A percentile compares a stretch with the other conserved stretches of the same genome.
These are phyloP conservation scores for Muschampia plurimacula DNA, from an alignment of 2,888 invertebrate genomes.

Conservation along the genomic window DNA sequence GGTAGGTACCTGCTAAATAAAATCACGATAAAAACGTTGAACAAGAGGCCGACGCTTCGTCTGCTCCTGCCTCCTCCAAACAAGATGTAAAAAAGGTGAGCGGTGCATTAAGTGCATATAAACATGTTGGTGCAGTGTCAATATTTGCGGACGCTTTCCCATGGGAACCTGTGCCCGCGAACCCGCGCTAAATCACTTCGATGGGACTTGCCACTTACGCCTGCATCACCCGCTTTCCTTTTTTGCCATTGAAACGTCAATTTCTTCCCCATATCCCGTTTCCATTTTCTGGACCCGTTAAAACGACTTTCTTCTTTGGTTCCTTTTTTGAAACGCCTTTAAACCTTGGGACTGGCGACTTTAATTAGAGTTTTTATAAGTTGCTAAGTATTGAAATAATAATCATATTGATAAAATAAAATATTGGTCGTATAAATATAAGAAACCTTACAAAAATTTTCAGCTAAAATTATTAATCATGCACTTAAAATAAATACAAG, in stretches of 20 bases:
- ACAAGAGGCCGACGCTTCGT: constrained; percentile 78
- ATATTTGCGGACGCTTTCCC: constrained; percentile 83
- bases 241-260: constrained; percentile 82
- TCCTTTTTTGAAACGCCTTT: constrained; percentile 28
- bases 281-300: constrained; percentile 26
- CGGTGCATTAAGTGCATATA: constrained; percentile 85
- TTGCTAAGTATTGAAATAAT: too few species aligned
- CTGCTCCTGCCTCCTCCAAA: constrained; percentile 79
- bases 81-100: constrained; percentile 82
- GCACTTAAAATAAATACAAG: constrained; percentile 3
- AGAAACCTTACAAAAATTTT: too few species aligned
- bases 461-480: neutral
- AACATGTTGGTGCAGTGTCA: constrained; percentile 84
- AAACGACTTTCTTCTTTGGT: constrained; percentile 26
- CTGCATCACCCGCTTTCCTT: constrained; percentile 63
- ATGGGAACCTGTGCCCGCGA: constrained; percentile 73
- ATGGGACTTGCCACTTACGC: constrained; percentile 54
- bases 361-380: neutral
- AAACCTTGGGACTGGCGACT: neutral
- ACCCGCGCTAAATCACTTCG: constrained; percentile 76
- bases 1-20: constrained; percentile 75
- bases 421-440: too few species aligned
- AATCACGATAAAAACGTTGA: constrained; percentile 79
- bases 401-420: too few species aligned
- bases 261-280: constrained; percentile 58